phyloP scores from a whole-genome alignment of 2,797 vertebrate genomes.

The Gymnothorax javanicus region DNA sequence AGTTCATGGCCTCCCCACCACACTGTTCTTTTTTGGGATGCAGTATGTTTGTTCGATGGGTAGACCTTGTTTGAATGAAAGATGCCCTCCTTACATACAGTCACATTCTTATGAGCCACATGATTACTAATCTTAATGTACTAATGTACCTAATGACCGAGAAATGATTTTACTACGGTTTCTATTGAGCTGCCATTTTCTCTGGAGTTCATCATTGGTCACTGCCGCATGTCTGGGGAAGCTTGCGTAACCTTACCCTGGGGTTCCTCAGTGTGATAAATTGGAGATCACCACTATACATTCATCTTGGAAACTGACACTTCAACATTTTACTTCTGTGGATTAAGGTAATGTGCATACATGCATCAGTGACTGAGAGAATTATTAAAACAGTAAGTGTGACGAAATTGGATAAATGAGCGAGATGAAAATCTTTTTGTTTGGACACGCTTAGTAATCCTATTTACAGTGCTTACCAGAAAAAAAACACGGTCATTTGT shows the following conservation, averaged over 20 bases:
- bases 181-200: not conserved
- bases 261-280: not conserved
- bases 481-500: slow-evolving; percentile 62
- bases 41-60: not conserved
- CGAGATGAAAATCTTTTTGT: slow-evolving; percentile 44
- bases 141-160: not conserved
- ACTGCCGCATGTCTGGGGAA: not conserved
- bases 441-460: slow-evolving; percentile 65
- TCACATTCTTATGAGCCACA: not conserved
- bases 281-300: not conserved
- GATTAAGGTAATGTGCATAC: not conserved
- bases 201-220: not conserved
- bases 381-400: slow-evolving; percentile 22
- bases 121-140: not conserved
- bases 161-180: not conserved
- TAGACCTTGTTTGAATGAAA: not conserved
- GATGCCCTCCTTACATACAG: not conserved
- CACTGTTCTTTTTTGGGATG: not conserved
- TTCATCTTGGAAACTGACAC: not conserved
- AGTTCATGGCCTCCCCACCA: not conserved
- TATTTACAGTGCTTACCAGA: slow-evolving; percentile 58
- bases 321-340: slow-evolving; percentile 56
- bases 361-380: slow-evolving; percentile 9
- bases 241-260: not conserved
- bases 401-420: slow-evolving; percentile 23